Conservation (phyloP, 1,140 invertebrate species). For the Globodera ellingtonae region DNA sequence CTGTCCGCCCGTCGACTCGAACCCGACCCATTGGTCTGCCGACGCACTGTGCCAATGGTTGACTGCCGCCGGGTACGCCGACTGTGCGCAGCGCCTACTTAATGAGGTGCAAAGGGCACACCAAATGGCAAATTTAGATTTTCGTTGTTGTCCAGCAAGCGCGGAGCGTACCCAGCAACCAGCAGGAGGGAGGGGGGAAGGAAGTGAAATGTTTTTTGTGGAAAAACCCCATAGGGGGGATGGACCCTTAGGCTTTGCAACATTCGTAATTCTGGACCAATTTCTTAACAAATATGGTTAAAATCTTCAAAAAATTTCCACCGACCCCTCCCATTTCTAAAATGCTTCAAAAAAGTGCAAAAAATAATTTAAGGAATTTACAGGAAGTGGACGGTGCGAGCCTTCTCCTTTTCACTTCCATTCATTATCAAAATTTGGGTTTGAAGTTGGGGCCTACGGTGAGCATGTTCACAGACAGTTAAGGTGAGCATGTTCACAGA, state of each 20-base stretch:
- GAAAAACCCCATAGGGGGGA: no score
- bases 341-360: not conserved
- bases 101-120: not conserved
- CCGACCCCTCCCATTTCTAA: no score
- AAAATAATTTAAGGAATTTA: not conserved
- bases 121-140: no score
- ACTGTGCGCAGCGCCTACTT: not conserved
- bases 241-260: no score
- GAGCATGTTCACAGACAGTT: not conserved
- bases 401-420: not conserved
- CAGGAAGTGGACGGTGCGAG: constrained; percentile 8
- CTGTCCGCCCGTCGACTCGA: not conserved
- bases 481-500: not conserved
- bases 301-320: no score
- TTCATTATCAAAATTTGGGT: not conserved
- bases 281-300: no score
- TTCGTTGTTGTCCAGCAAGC: not conserved
- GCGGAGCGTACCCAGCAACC: not conserved
- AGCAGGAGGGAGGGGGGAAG: no score
- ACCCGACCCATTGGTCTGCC: not conserved
- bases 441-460: constrained; percentile 3
- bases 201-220: not conserved
- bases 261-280: no score
- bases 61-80: not conserved
- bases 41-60: not conserved